Evolutionary conservation across 2,797 vertebrate genomes (phyloP), one percentile per base, ranked within the genome.

Genomic region (Bradypus variegatus): DNA sequence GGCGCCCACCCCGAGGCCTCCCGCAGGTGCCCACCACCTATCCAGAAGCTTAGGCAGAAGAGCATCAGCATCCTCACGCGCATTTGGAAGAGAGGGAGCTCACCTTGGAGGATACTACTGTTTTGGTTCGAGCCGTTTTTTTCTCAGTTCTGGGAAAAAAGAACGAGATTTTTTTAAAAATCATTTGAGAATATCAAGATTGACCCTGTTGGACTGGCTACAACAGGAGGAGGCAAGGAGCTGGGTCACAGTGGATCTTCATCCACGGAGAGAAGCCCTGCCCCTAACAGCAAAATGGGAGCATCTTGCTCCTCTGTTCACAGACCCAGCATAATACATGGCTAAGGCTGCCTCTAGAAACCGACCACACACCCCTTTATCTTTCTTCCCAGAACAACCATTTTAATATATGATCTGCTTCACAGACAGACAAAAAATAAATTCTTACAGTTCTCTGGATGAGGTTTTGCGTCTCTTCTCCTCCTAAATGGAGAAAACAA

Each of bases 391-490:
- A 84, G 67, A 76, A 82, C 3, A 48, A 16, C 58, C 31, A 76
- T 41, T 85, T 82, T 29, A 92, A 23, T 19, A 67, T 27, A 84
- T 2, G 3, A 76, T 16, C n/a, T 73, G 31, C 82, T 91, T 31
- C 27, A 15, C 27, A 84, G 16, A 64, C 90, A 79, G 18, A 81
- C 31, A 62, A 79, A 83, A 62, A 29, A 45, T 6, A 48, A 75
- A 27, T 73, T 77, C 97, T 97, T 96, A 99, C 98, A 94, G 98
- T 29, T 98, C 98, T 96, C 97, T 97, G 1, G 96, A 93, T 69
- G 98, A 98, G 2, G 98, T 98, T 97, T 98, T 99, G 9, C 98
- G 96, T 93, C 98, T 98, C 91, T 99, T 99, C 96, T 99, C 99
- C 2, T 99, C 98, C 78, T 97, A 98, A 23, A 98, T 98, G 94